phyloP scores from a whole-genome alignment of 2,888 invertebrate genomes.

The Apamea monoglypha region DNA sequence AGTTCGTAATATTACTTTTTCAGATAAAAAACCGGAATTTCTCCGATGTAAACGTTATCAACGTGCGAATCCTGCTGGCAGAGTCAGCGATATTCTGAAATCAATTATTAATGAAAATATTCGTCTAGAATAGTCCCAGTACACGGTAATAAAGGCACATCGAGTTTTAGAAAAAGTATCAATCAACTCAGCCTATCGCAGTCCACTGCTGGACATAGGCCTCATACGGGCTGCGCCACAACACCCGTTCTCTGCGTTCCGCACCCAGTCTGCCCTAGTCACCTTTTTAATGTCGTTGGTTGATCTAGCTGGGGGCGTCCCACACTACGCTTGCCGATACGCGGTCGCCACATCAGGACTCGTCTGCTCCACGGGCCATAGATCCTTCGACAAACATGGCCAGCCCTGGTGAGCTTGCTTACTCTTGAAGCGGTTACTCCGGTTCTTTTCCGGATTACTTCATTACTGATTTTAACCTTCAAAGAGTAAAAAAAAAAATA shows the following conservation, averaged over 20 bases:
- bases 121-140: not conserved
- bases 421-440: not conserved
- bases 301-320: not conserved
- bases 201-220: not conserved
- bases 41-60: not conserved
- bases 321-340: not conserved
- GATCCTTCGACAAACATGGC: not conserved
- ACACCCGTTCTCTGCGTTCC: not conserved
- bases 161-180: not conserved
- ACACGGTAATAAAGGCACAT: not conserved
- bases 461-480: not conserved
- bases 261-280: not conserved
- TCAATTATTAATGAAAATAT: conserved; percentile 57
- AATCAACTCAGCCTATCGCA: not conserved
- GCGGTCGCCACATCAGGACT: not conserved
- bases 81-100: conserved; percentile 73
- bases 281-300: not conserved
- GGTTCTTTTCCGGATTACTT: not conserved
- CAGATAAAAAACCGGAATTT: not conserved
- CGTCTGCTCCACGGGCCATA: not conserved
- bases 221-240: not conserved
- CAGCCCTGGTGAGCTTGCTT: not conserved
- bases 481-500: not conserved
- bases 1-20: not conserved
- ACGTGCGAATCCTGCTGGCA: conserved; percentile 67